Evolutionary conservation across 2,797 vertebrate genomes (phyloP).

Genomic region (Acanthurus lineatus): DNA sequence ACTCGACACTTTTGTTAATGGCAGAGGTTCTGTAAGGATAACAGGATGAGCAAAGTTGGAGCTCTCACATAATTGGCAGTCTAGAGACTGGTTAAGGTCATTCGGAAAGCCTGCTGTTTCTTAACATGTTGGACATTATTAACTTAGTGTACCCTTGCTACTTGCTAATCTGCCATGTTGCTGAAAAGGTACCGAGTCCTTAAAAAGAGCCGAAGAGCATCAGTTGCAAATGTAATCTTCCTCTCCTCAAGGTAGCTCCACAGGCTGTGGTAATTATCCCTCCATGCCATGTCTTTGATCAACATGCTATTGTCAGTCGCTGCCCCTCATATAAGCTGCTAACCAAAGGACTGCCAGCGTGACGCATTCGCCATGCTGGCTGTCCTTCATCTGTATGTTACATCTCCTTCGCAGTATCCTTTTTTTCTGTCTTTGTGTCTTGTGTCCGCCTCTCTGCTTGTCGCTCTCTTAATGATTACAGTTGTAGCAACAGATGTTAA

Average conservation of each 20-base stretch:
- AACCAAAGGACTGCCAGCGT: constrained; percentile 43
- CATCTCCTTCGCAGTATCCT: constrained; percentile 17
- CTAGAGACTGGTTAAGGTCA: constrained; percentile 16
- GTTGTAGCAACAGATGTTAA: not conserved
- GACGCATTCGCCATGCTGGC: constrained; percentile 32
- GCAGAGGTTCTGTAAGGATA: not conserved
- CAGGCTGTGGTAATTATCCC: constrained; percentile 71
- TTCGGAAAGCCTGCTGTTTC: constrained; percentile 31
- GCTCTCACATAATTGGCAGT: constrained; percentile 8
- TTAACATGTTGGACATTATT: constrained; percentile 10
- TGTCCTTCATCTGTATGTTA: constrained; percentile 32
- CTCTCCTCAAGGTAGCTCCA: constrained; percentile 54
- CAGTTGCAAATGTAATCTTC: constrained; percentile 60
- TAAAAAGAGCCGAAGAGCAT: constrained; percentile 38
- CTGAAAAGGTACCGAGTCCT: constrained; percentile 43
- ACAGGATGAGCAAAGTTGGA: constrained; percentile 2
- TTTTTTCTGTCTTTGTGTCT: constrained; percentile 19
- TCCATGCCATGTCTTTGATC: constrained; percentile 69
- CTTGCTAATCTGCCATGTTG: constrained; percentile 22
- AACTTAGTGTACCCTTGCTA: not conserved
- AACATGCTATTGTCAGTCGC: constrained; percentile 60
- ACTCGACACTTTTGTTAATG: constrained; percentile 1
- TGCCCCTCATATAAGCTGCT: constrained; percentile 54
- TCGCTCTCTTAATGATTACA: too few relatives aligned
- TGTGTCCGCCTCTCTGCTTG: too few relatives aligned